Evolutionary conservation across 2,113 vertebrate species (phyloP), one percentile per base, ranked within the genome.

Genomic region (Phylloscopus trochilus): DNA sequence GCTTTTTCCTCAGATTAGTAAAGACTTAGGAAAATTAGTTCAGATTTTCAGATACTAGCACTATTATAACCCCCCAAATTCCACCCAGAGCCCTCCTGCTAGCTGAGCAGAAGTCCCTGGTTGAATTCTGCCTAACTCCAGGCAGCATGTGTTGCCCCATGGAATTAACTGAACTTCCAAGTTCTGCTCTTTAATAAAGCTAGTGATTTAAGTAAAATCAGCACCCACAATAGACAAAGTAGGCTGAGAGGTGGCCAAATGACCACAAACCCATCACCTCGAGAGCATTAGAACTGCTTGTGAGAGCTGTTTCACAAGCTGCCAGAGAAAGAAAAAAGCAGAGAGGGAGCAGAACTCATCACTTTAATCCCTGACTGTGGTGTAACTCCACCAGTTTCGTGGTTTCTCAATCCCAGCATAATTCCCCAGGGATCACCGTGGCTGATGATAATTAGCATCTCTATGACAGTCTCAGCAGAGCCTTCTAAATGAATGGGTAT

Each of bases 401-500:
- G 20, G 46, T 69, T 91, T 70, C 72, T 80, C 55, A 74, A n/a
- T 63, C 79, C 83, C 63, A 55, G 31, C 6, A 6, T 16, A 77
- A 88, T 86, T 94, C 94, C 67, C 56, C 37, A 67, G 68, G 82
- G 87, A 92, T 94, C 51, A 44, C 27, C 33, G 10, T 21, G 74
- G 78, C 33, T 93, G 84, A 67, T 33, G 59, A 49, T 66, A 95
- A 97, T 95, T 89, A 92, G 81, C 89, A 80, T 89, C 84, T 62
- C 75, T 94, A 67, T 87, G 83, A 83, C 81, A 95, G 68, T 27
- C 92, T 78, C 90, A 83, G 82, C 47, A 77, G 69, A 75, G 67
- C 31, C 60, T 72, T 23, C 76, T 56, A 83, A 93, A 78, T 78
- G 90, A 95, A 78, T n/a, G 47, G 39, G 19, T 24, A 86, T 88